Evolutionary conservation across 2,113 vertebrate species (phyloP), one percentile per base, ranked within the genome.

Genomic region (Kryptolebias marmoratus): DNA sequence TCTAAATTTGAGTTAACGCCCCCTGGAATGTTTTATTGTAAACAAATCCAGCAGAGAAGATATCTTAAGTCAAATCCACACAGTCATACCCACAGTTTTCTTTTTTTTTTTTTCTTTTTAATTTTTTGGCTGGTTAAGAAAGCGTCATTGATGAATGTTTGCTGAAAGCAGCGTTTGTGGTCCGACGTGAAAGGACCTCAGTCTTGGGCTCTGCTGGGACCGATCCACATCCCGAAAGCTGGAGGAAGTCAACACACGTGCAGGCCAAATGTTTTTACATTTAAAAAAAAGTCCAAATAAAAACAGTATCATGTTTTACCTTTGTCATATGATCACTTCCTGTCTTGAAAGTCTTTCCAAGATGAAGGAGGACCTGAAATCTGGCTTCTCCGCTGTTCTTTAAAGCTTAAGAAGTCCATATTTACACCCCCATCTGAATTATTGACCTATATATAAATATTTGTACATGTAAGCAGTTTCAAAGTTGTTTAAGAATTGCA

Each of bases 141-240:
- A 45, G 70, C 32, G 78, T 82, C 86, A 85, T 88, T 85, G 82
- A 87, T 85, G 69, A 69, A 39, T 7, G 78, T 42, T 32, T 14
- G 57, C 68, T 88, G 80, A 90, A 89, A 82, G 87, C 79, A 77
- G 74, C 31, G 66, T 82, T 87, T 86, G 89, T 88, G 78, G 81
- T 76, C 59, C 55, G 54, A 71, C 61, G 60, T 88, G 83, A 88
- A 85, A 82, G 64, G 64, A 68, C 53, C 66, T 66, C 82, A 53
- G 68, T 80, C 60, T 42, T 39, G 47, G 22, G 13, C 59, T 64
- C 32, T 64, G 73, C 65, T 62, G 64, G 50, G 49, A 59, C 56
- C 27, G 22, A 39, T 48, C 42, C 11, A 44, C 71, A 68, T 13
- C 16, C 28, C 60, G 18, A 63, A 73, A 48, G 60, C 60, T 69